phyloP scores from a whole-genome alignment of 1,140 invertebrate genomes.

The Batillaria attramentaria region DNA sequence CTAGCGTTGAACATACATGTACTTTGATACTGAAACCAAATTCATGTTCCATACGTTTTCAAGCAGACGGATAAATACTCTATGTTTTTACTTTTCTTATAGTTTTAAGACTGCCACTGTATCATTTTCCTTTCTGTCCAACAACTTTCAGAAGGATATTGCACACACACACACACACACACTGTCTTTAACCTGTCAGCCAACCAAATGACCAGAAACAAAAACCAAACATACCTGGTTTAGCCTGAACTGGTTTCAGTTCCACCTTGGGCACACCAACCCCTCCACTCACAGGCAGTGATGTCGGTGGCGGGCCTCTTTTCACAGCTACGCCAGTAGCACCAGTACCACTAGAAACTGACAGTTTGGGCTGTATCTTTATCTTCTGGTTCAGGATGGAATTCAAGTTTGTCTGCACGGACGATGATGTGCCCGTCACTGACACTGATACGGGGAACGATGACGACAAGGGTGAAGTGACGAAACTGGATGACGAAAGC shows the following conservation, averaged over 20 bases:
- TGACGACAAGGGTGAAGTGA: conserved; percentile 22
- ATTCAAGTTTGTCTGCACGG: conserved; percentile 41
- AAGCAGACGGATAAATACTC: too few species aligned
- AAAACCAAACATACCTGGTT: conserved; percentile 14
- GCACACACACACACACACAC: conserved; percentile 12
- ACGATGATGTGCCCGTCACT: conserved; percentile 4
- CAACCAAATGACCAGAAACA: not conserved
- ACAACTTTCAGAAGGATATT: too few species aligned
- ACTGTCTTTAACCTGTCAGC: not conserved
- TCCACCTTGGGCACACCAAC: conserved; percentile 15
- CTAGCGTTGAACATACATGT: too few species aligned
- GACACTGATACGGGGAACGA: conserved; percentile 32
- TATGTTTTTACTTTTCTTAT: not conserved
- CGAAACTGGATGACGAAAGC: not conserved
- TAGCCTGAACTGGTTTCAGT: conserved; percentile 18
- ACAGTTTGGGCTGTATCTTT: conserved; percentile 58
- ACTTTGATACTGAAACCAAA: too few species aligned
- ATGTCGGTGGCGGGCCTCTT: not conserved
- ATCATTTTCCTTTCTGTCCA: not conserved
- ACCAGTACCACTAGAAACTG: not conserved
- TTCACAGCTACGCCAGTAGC: not conserved
- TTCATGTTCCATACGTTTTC: too few species aligned
- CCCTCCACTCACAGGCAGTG: not conserved
- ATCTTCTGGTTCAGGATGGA: conserved; percentile 56
- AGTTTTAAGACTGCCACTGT: not conserved